Base-by-base conservation (phyloP, 2,888 invertebrate species). In the Morinoia aosen region DNA sequence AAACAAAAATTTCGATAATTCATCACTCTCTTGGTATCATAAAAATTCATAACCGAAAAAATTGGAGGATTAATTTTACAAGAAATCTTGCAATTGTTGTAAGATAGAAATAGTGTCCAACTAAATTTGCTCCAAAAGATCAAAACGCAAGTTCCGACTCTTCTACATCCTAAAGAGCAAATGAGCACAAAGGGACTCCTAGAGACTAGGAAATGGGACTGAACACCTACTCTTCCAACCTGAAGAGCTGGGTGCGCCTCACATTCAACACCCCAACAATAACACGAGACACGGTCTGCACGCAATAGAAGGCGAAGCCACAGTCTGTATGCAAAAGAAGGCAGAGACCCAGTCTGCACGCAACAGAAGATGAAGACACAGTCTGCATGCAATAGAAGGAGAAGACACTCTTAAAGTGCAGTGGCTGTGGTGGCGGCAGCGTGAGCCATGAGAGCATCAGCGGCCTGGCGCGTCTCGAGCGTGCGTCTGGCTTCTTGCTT, bases 401-500 rank as follows among this genome's bases (percentile, higher is more conserved):
- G 76, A 19, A 33, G 8, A 76, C 76, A 33, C 12, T 19, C 19
- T 93, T 90, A 96, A 48, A 96, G 96, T 40, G 96, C 96, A 91
- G 97, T 97, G 95, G 98, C 97, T 58, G 98, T 98, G 97, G 98
- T 98, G 1, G 99, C 98, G 0, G 98, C 98, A 10, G 99, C 99
- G 97, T 99, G 98, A 0, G 99, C 98, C 97, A 99, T 98, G 58
- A 99, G 97, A 0, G 98, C 98, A 97, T 98, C 98, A 19, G 99
- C 98, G 25, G 99, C 99, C 97, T 99, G 99, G 97, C 98, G 98
- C 19, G 99, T 98, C 97, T 99, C 99, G 96, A 99, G 97, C 96
- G 98, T 98, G 95, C 98, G 98, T 95, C 98, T 98, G 0, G 99
- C 98, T 97, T 99, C 99, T 95, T 98, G 98, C 97, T 99, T 98